Percentiles rank a stretch among this genome's conserved stretches.
These are phyloP conservation scores for Epinotia demarniana DNA, from an alignment of 2,888 invertebrate genomes.

Conservation along the genomic window DNA sequence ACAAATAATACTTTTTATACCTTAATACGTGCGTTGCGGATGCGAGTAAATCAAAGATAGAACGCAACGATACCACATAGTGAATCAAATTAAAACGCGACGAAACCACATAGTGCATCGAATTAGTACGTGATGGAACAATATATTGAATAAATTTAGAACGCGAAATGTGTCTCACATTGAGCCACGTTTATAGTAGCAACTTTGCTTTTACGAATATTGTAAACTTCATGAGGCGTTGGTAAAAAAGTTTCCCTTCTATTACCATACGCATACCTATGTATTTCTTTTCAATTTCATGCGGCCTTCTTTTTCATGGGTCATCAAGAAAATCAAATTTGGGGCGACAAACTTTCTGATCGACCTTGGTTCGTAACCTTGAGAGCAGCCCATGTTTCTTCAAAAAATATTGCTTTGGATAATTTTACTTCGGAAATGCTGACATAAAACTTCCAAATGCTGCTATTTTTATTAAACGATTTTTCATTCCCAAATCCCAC, in stretches of 20 bases:
- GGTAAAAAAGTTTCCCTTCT: neutral
- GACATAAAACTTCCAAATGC: neutral
- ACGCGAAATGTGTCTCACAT: too few species aligned
- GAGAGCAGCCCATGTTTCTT: neutral
- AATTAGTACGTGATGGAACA: too few species aligned
- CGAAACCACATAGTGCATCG: too few species aligned
- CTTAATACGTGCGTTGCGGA: too few species aligned
- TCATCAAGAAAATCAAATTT: constrained; percentile 32
- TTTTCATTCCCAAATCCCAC: neutral
- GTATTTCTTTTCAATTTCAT: constrained; percentile 13
- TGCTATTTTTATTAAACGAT: neutral
- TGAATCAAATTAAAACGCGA: too few species aligned
- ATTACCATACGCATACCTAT: neutral
- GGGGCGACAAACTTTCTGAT: constrained; percentile 25
- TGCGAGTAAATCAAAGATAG: too few species aligned
- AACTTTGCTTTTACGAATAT: neutral
- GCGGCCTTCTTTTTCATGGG: constrained; percentile 25
- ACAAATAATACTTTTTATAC: too few species aligned
- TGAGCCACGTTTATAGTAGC: neutral
- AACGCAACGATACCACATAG: too few species aligned
- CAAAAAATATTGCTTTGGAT: neutral
- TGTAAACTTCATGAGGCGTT: neutral
- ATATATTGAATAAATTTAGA: too few species aligned
- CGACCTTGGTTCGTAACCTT: constrained; percentile 2
- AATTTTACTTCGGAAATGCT: neutral